Base-by-base conservation (phyloP, 1,140 invertebrate genomes). In the Sarcophaga peregrina region DNA sequence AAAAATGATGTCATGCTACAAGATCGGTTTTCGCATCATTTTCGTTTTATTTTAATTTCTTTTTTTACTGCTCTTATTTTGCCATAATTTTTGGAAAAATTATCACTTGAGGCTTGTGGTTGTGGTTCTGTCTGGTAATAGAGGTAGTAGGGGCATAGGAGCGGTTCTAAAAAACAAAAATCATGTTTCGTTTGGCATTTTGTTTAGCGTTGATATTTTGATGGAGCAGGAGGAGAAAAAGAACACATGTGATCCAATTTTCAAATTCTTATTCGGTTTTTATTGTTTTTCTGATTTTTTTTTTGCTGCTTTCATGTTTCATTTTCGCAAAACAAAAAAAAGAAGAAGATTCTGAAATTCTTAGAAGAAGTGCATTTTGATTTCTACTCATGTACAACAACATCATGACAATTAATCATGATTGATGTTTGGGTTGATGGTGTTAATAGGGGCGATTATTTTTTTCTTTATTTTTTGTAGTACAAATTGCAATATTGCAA, bases 401-500 rank as follows among this genome's bases (percentile, higher is more conserved):
- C 62, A 68, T 20, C 10, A 68, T 20, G 62, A 6, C 62, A 68
- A 68, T 25, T 68, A 68, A 68, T 68, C 62, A 68, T 68, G 62
- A 68, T 68, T 68, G 62, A 68, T 68, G 62, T 68, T 68, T 68
- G 62, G 62, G 62, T n/a, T 68, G 62, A 68, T 68, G 62, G 17
- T 68, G 62, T 68, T 68, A 68, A 68, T 68, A 25, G 62, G n/a
- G 62, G 17, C 1, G 25, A 37, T 37, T 37, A 37, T 37, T 37
- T 1, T 17, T 20, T 7, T 20, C n/a, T n/a, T n/a, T n/a, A n/a
- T n/a, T n/a, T n/a, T n/a, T n/a, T n/a, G n/a, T n/a, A n/a, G 6
- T 9, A 68, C 6, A 20, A 68, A 68, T n/a, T 58, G 54, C 54
- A 58, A 25, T 20, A 68, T 37, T 37, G 25, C 25, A n/a, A n/a